A percentile compares a stretch with the other conserved stretches of the same genome.
These are phyloP conservation scores for Mythimna ferrago DNA, from an alignment of 2,888 invertebrate species.

Conservation along the genomic window DNA sequence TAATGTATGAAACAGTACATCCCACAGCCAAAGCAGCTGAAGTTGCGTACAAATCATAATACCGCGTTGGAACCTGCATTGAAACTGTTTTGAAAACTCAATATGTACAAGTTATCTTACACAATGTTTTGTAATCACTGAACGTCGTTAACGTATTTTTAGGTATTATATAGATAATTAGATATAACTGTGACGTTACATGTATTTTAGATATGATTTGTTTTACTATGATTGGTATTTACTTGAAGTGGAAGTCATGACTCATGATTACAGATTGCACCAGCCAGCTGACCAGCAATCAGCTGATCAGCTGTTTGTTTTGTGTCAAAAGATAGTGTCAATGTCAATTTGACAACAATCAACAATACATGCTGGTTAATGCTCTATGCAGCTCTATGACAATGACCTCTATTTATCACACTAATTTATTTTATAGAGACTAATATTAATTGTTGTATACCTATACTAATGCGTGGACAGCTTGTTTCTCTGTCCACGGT, in stretches of 20 bases:
- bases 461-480: too few relatives aligned
- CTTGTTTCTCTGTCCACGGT: too few relatives aligned
- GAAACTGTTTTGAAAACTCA: background rate
- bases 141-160: background rate
- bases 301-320: background rate
- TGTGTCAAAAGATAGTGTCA: too few relatives aligned
- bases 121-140: constrained; percentile 4
- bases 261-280: background rate
- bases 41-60: constrained; percentile 68
- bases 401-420: too few relatives aligned
- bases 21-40: constrained; percentile 71
- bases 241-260: background rate
- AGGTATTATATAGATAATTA: background rate
- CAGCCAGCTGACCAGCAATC: background rate
- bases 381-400: too few relatives aligned
- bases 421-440: too few relatives aligned
- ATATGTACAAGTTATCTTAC: background rate
- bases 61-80: constrained; percentile 68
- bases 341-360: too few relatives aligned
- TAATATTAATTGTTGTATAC: too few relatives aligned
- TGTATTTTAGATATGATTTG: constrained; percentile 25
- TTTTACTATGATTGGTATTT: constrained; percentile 19
- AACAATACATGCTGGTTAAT: too few relatives aligned
- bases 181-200: constrained; percentile 4
- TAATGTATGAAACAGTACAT: constrained; percentile 70